A percentile compares a stretch with the other conserved stretches of the same genome.
phyloP scores from a whole-genome alignment of 2,888 invertebrate species.

The Pristionchus fissidentatus region DNA sequence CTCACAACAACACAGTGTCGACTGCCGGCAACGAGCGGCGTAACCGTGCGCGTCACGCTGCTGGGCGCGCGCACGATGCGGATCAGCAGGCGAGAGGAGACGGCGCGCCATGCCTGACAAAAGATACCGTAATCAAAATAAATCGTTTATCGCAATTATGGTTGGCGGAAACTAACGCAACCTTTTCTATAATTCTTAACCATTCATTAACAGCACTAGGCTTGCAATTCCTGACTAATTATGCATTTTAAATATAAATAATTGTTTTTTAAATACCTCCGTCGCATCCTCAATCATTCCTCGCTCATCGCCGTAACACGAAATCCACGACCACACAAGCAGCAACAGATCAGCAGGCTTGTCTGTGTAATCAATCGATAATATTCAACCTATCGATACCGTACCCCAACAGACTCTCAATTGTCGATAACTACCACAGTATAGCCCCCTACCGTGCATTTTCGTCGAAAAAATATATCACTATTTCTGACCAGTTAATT shows the following conservation, averaged over 20 bases:
- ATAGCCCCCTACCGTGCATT: no score
- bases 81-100: slow-evolving; percentile 53
- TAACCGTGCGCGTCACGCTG: slow-evolving; percentile 66
- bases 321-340: slow-evolving; percentile 70
- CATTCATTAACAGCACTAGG: neutral
- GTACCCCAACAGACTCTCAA: no score
- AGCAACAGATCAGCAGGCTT: slow-evolving; percentile 58
- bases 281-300: slow-evolving; percentile 74
- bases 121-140: neutral
- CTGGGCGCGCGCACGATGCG: slow-evolving; percentile 67
- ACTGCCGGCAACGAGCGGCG: slow-evolving; percentile 68
- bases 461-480: no score
- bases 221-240: no score
- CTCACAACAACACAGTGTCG: slow-evolving; percentile 58
- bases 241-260: no score
- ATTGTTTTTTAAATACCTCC: no score
- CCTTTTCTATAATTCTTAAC: no score
- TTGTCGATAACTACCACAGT: no score
- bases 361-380: slow-evolving; percentile 15
- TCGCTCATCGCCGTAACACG: slow-evolving; percentile 72
- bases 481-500: no score
- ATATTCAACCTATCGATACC: neutral
- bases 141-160: neutral
- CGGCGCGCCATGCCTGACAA: slow-evolving; percentile 43
- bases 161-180: no score